phyloP scores from a whole-genome alignment of 1,140 invertebrate genomes.

The Atta colombica region DNA sequence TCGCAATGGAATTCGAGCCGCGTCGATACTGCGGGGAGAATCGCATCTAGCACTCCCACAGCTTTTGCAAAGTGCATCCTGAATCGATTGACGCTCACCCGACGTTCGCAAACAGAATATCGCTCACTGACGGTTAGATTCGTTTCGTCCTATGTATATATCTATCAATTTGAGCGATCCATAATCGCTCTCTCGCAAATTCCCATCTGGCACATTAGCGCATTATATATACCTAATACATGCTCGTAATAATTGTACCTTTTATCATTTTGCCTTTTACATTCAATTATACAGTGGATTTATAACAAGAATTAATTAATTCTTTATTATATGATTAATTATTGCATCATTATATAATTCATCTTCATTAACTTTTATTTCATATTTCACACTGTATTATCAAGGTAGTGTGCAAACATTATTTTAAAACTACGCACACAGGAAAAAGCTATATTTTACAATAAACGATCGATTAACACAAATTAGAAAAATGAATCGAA shows the following conservation, averaged over 20 bases:
- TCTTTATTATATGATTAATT: background rate
- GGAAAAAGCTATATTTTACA: background rate
- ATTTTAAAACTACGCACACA: background rate
- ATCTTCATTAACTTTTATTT: background rate
- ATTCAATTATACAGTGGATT: background rate
- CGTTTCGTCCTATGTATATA: conserved; percentile 46
- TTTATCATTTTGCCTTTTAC: background rate
- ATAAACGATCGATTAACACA: background rate
- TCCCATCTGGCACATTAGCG: conserved; percentile 22
- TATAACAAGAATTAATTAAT: conserved; percentile 1
- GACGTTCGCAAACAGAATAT: conserved; percentile 79
- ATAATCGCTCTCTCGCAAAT: conserved; percentile 48
- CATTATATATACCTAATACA: background rate
- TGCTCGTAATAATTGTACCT: conserved; percentile 7
- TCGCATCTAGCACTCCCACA: conserved; percentile 68
- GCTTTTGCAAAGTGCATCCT: conserved; percentile 79
- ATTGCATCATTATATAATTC: background rate
- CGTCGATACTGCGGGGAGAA: conserved; percentile 49
- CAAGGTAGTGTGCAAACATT: background rate
- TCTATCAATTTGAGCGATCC: conserved; percentile 56
- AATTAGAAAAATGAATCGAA: background rate
- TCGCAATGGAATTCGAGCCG: conserved; percentile 71
- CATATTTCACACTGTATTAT: background rate
- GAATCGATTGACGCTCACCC: conserved; percentile 69
- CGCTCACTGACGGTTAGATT: conserved; percentile 65